Conservation (phyloP, 2,888 invertebrate species). For the Apodemia duryi region DNA sequence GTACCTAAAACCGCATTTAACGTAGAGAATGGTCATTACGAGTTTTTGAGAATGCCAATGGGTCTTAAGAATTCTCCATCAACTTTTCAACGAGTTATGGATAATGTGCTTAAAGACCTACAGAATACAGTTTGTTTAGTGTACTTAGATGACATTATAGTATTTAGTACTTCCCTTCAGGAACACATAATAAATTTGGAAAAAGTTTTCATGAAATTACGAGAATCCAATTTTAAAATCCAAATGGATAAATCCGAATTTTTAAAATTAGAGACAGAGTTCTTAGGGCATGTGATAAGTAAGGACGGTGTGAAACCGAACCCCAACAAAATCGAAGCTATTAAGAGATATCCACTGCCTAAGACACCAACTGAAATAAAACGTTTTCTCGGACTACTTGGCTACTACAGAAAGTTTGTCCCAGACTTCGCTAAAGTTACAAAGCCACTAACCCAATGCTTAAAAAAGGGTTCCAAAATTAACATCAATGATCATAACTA, state of each 20-base stretch:
- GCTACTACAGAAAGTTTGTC: no score
- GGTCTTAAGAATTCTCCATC: no score
- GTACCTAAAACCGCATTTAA: conserved; percentile 30
- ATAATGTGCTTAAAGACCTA: conserved; percentile 30
- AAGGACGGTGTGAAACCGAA: no score
- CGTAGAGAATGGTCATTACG: conserved; percentile 31
- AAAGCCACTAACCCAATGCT: not conserved
- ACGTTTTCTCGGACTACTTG: no score
- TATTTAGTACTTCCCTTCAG: conserved; percentile 24
- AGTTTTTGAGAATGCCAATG: conserved; percentile 33
- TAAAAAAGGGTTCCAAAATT: not conserved
- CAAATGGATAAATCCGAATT: conserved; percentile 23
- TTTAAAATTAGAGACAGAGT: conserved; percentile 36
- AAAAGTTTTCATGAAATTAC: no score
- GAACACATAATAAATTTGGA: conserved; percentile 23
- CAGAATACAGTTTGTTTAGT: conserved; percentile 33
- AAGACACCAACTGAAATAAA: no score
- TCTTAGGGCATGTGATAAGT: conserved; percentile 10
- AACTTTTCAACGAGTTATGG: no score
- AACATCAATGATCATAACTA: conserved; percentile 20
- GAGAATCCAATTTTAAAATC: no score
- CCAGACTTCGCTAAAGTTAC: conserved; percentile 23
- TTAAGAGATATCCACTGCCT: no score
- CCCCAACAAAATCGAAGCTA: no score
- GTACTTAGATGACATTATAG: conserved; percentile 41